Conservation (phyloP, 2,888 invertebrate genomes). For the Cremastinae sp. region DNA sequence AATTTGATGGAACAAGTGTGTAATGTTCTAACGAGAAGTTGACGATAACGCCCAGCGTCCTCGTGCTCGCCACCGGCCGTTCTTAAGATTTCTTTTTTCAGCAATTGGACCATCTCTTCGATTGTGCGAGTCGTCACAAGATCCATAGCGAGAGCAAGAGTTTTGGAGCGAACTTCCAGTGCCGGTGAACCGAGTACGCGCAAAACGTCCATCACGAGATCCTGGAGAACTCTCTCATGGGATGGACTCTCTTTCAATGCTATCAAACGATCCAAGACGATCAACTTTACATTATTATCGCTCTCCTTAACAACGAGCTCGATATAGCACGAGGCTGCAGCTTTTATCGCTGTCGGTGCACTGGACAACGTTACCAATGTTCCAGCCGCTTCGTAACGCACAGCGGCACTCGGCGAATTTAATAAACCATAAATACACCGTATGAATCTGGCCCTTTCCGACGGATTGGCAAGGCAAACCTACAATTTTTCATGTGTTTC, state of each 20-base stretch:
- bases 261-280: constrained; percentile 96
- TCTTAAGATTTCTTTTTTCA: constrained; percentile 96
- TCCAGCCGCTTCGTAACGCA: constrained; percentile 99
- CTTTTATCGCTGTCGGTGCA: constrained; percentile 98
- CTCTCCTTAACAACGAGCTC: constrained; percentile 99
- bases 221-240: constrained; percentile 92
- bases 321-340: constrained; percentile 98
- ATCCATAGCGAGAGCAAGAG: constrained; percentile 91
- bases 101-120: constrained; percentile 95
- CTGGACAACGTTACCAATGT: constrained; percentile 98
- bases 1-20: constrained; percentile 97
- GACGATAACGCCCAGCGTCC: constrained; percentile 97
- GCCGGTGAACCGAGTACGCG: constrained; percentile 93
- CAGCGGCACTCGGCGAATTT: constrained; percentile 97
- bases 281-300: constrained; percentile 99
- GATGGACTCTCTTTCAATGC: constrained; percentile 91
- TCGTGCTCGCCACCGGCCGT: constrained; percentile 95
- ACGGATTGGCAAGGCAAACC: constrained; percentile 98
- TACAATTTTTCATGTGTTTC: constrained; percentile 71
- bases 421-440: constrained; percentile 98
- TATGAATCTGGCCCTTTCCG: constrained; percentile 97
- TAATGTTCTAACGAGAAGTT: constrained; percentile 95
- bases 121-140: constrained; percentile 95
- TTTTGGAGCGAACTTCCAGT: constrained; percentile 95
- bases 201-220: constrained; percentile 98